Conservation (phyloP, 2,888 invertebrate species). For the Azorinus chamasolen region DNA sequence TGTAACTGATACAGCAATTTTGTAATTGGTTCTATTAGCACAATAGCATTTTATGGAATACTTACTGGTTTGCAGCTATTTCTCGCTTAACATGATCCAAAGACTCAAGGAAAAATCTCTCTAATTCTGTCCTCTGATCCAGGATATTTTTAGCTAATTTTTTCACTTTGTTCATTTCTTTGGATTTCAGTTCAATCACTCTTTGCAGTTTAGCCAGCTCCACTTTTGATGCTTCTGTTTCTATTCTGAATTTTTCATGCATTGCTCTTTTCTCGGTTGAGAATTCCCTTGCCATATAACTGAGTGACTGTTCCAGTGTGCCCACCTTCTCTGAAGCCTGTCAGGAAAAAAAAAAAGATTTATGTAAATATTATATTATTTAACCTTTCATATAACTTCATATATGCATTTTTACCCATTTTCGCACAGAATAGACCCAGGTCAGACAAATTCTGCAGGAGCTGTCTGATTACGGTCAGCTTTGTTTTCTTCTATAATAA, state of each 20-base stretch:
- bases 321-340: constrained; percentile 84
- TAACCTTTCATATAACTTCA: too few species aligned
- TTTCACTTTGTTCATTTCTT: constrained; percentile 86
- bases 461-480: too few species aligned
- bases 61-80: constrained; percentile 85
- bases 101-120: constrained; percentile 85
- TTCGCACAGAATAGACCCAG: too few species aligned
- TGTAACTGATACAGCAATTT: too few species aligned
- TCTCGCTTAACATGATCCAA: constrained; percentile 84
- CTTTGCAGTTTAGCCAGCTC: constrained; percentile 85
- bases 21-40: too few species aligned
- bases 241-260: constrained; percentile 71
- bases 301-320: constrained; percentile 84
- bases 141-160: constrained; percentile 85
- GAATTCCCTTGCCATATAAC: constrained; percentile 85
- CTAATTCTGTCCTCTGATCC: constrained; percentile 86
- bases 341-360: constrained; percentile 20
- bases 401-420: too few species aligned
- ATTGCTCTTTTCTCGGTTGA: constrained; percentile 79
- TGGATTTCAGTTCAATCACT: constrained; percentile 84
- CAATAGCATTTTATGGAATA: too few species aligned
- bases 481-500: too few species aligned
- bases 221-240: constrained; percentile 81
- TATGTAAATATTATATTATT: too few species aligned
- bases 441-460: too few species aligned